These are phyloP conservation scores for Megalonaias nervosa DNA, from an alignment of 1,140 invertebrate species.

Conservation along the genomic window DNA sequence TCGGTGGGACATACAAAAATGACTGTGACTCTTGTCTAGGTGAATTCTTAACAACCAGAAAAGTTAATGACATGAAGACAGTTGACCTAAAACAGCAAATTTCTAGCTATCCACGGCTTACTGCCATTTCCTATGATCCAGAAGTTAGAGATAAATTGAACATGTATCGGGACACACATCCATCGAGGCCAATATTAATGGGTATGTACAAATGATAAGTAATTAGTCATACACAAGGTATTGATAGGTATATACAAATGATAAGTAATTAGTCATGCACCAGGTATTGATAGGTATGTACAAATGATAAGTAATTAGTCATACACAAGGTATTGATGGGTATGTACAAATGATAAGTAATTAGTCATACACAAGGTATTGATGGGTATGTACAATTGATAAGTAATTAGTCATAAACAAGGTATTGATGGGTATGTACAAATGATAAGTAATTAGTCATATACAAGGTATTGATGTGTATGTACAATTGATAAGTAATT, in stretches of 20 bases:
- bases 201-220: conserved; percentile 44
- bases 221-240: not conserved
- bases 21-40: conserved; percentile 69
- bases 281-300: not conserved
- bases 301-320: not conserved
- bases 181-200: conserved; percentile 52
- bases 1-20: conserved; percentile 68
- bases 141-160: conserved; percentile 63
- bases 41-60: conserved; percentile 58
- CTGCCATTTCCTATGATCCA: conserved; percentile 63
- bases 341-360: not conserved
- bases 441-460: not conserved
- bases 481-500: not conserved
- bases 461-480: not conserved
- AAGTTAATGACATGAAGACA: conserved; percentile 55
- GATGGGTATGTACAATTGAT: not conserved
- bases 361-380: not conserved
- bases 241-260: not conserved
- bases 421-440: not conserved
- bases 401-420: not conserved
- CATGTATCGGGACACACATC: conserved; percentile 65
- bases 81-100: conserved; percentile 56
- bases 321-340: not conserved
- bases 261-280: not conserved
- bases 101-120: conserved; percentile 54